Conservation (phyloP, 30 jellyfish, hydroid and myxozoan species). For the Haliclystus octoradiatus region DNA sequence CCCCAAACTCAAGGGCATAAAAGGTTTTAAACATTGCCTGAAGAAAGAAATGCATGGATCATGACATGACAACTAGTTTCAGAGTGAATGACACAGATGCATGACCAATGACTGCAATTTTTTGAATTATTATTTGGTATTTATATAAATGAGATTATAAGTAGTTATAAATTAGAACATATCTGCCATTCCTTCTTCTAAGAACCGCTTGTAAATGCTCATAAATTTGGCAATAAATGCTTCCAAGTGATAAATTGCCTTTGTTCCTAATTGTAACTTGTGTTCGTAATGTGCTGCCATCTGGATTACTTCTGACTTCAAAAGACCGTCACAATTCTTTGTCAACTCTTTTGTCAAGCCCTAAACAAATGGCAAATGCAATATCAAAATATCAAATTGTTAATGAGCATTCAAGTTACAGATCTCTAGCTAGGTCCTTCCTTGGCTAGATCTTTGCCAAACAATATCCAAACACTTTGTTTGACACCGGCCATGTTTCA, state of each 20-base stretch:
- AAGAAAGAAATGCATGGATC: slow-evolving; percentile 52
- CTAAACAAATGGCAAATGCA: slow-evolving; percentile 15
- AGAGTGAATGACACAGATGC: too few relatives aligned
- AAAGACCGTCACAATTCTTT: slow-evolving; percentile 80
- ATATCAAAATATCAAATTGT: not conserved
- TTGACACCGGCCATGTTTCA: not conserved
- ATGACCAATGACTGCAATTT: too few relatives aligned
- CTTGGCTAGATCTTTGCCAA: too few relatives aligned
- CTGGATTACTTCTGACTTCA: slow-evolving; percentile 81
- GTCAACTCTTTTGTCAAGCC: slow-evolving; percentile 66
- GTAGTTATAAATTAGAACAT: slow-evolving; percentile 30
- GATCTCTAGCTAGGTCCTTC: not conserved
- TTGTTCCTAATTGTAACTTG: slow-evolving; percentile 84
- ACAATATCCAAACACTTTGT: slow-evolving; percentile 3
- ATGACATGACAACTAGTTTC: too few relatives aligned
- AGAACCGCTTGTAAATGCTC: slow-evolving; percentile 80
- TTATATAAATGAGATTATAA: too few relatives aligned
- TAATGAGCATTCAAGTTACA: not conserved
- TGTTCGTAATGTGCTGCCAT: slow-evolving; percentile 91
- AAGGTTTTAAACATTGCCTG: slow-evolving; percentile 84
- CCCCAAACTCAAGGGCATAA: slow-evolving; percentile 69
- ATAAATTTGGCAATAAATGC: slow-evolving; percentile 96
- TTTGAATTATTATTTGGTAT: too few relatives aligned
- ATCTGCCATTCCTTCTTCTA: slow-evolving; percentile 94
- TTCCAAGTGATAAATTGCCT: slow-evolving; percentile 91